phyloP scores from a whole-genome alignment of 2,888 invertebrate genomes.

The Trissolcus japonicus region DNA sequence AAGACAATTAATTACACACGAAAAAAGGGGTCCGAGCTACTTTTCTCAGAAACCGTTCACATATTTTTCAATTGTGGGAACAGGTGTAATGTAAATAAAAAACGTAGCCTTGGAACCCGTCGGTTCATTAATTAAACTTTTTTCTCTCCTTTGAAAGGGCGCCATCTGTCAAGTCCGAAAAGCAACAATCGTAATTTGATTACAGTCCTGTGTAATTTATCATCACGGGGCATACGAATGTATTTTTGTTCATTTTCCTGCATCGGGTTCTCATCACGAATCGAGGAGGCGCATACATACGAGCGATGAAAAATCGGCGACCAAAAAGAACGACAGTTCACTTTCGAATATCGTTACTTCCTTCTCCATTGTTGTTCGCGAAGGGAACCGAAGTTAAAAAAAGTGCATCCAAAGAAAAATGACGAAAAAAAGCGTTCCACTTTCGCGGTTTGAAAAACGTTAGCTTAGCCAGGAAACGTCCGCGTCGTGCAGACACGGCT shows the following conservation, averaged over 20 bases:
- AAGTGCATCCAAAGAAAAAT: not conserved
- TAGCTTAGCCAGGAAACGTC: conserved; percentile 54
- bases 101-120: conserved; percentile 2
- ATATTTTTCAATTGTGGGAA: conserved; percentile 23
- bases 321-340: conserved; percentile 17
- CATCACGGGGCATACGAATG: not conserved
- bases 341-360: conserved; percentile 51
- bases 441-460: conserved; percentile 44
- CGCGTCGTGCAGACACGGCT: conserved; percentile 47
- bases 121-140: conserved; percentile 1
- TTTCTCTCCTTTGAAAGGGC: not conserved
- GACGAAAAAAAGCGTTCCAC: conserved; percentile 35
- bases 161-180: too few relatives aligned
- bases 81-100: conserved; percentile 15
- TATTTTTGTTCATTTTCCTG: conserved; percentile 1
- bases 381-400: conserved; percentile 12
- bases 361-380: conserved; percentile 45
- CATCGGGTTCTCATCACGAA: conserved; percentile 18
- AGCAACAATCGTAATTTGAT: too few relatives aligned
- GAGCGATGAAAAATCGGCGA: conserved; percentile 28
- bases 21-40: conserved; percentile 4
- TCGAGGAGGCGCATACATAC: conserved; percentile 1
- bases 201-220: too few relatives aligned
- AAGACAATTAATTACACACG: conserved; percentile 12
- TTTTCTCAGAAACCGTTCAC: conserved; percentile 17